These are phyloP conservation scores for Drosophila diplacantha DNA, from an alignment of 2,888 invertebrate genomes.

Conservation along the genomic window DNA sequence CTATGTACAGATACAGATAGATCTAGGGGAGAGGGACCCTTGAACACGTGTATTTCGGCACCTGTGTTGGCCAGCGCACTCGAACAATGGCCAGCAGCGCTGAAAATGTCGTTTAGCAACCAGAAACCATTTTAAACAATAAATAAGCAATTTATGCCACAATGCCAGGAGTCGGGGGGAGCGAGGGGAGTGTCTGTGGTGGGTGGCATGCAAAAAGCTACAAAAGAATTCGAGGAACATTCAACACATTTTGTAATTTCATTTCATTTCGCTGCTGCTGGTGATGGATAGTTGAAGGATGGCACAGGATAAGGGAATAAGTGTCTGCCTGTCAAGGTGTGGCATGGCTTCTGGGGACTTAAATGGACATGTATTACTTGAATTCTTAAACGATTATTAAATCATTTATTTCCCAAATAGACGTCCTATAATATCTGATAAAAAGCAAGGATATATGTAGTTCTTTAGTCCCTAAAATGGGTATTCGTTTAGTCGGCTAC, in stretches of 20 bases:
- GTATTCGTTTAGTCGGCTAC: background rate
- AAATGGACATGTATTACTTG: background rate
- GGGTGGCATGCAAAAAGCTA: constrained; percentile 49
- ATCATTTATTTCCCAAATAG: too few relatives aligned
- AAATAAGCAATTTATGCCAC: constrained; percentile 69
- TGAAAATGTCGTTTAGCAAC: constrained; percentile 60
- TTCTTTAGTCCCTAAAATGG: background rate
- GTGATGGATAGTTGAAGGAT: constrained; percentile 39
- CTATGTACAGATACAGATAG: constrained; percentile 9
- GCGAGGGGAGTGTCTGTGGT: constrained; percentile 5
- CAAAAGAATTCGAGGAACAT: constrained; percentile 41
- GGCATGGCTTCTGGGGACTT: background rate
- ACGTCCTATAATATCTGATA: too few relatives aligned
- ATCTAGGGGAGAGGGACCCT: constrained; percentile 3
- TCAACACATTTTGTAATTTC: constrained; percentile 67
- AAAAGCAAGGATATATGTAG: too few relatives aligned
- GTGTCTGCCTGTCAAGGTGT: constrained; percentile 29
- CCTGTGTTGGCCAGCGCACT: constrained; percentile 34
- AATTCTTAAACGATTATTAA: background rate
- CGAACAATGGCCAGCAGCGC: constrained; percentile 47
- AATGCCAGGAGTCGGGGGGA: constrained; percentile 27
- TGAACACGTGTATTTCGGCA: constrained; percentile 39
- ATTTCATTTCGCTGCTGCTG: constrained; percentile 60
- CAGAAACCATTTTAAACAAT: constrained; percentile 71
- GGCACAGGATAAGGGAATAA: constrained; percentile 35